Evolutionary conservation across 2,797 vertebrate genomes (phyloP).

Genomic region (Dendrocincla tyrannina): DNA sequence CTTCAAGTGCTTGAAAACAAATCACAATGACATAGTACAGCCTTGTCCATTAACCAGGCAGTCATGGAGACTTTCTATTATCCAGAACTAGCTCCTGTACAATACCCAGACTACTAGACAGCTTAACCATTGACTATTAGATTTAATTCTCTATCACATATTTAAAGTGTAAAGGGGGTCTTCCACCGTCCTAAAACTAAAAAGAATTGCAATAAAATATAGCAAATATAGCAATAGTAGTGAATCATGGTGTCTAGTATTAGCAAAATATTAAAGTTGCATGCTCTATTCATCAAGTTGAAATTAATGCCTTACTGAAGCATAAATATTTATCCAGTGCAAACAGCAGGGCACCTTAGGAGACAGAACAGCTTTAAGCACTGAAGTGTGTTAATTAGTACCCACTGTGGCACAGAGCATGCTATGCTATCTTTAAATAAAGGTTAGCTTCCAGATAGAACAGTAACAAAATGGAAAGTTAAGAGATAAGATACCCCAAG

Average conservation of each 20-base stretch:
- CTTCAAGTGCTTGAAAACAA: background rate
- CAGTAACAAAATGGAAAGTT: background rate
- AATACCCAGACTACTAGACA: background rate
- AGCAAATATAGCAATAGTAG: background rate
- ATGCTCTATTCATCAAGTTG: background rate
- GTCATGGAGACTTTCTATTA: background rate
- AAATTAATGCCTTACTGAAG: conserved; percentile 31
- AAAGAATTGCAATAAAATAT: background rate
- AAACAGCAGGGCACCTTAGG: conserved; percentile 23
- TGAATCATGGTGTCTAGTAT: background rate
- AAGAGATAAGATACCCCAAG: background rate
- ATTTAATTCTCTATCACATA: background rate
- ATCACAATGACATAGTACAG: background rate
- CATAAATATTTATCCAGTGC: conserved; percentile 50
- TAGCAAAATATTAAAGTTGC: background rate
- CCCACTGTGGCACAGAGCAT: background rate
- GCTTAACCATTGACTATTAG: background rate
- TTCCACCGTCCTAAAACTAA: background rate
- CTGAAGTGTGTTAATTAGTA: background rate
- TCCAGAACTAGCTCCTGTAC: background rate
- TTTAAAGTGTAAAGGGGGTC: background rate
- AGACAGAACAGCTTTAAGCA: conserved; percentile 12
- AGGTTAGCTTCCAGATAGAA: background rate
- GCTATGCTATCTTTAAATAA: conserved; percentile 8
- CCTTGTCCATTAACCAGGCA: background rate